A percentile compares a stretch with the other conserved stretches of the same genome.
These are phyloP conservation scores for Drosophila sordidula DNA, from an alignment of 2,888 invertebrate species.

Conservation along the genomic window DNA sequence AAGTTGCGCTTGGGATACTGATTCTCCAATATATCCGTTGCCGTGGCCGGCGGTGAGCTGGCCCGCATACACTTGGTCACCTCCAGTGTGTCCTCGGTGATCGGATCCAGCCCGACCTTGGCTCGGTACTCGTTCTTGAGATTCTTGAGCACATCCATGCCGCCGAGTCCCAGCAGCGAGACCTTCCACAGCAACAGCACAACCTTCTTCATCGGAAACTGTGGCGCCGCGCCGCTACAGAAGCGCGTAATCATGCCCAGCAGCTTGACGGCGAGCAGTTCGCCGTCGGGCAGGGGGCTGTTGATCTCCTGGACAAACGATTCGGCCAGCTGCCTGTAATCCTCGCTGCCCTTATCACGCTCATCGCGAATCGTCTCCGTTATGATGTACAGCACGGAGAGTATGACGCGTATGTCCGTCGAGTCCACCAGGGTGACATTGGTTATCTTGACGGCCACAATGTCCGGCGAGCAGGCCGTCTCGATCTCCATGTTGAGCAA, in stretches of 20 bases:
- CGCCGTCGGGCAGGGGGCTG: conserved; percentile 88
- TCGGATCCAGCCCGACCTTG: conserved; percentile 89
- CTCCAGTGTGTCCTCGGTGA: conserved; percentile 96
- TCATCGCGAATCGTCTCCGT: conserved; percentile 96
- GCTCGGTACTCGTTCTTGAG: conserved; percentile 90
- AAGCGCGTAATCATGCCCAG: conserved; percentile 98
- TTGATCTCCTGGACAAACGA: conserved; percentile 87
- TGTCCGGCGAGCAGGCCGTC: conserved; percentile 89
- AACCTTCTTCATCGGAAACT: conserved; percentile 99
- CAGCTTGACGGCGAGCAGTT: conserved; percentile 94
- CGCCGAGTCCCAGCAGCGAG: conserved; percentile 95
- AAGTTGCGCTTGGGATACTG: conserved; percentile 92
- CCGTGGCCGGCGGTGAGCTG: conserved; percentile 97
- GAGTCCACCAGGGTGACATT: conserved; percentile 94
- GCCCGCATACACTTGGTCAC: conserved; percentile 97
- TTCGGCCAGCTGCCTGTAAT: conserved; percentile 86
- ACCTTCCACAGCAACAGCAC: conserved; percentile 98
- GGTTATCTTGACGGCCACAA: conserved; percentile 91
- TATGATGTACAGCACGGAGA: conserved; percentile 97
- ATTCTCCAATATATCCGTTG: conserved; percentile 94
- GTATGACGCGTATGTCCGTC: conserved; percentile 94
- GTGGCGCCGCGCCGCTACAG: conserved; percentile 97
- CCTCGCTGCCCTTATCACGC: conserved; percentile 83
- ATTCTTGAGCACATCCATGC: conserved; percentile 92
- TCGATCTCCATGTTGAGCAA: conserved; percentile 98